These are phyloP conservation scores for Melangyna quadrimaculata DNA, from an alignment of 2,888 invertebrate species.

Conservation along the genomic window DNA sequence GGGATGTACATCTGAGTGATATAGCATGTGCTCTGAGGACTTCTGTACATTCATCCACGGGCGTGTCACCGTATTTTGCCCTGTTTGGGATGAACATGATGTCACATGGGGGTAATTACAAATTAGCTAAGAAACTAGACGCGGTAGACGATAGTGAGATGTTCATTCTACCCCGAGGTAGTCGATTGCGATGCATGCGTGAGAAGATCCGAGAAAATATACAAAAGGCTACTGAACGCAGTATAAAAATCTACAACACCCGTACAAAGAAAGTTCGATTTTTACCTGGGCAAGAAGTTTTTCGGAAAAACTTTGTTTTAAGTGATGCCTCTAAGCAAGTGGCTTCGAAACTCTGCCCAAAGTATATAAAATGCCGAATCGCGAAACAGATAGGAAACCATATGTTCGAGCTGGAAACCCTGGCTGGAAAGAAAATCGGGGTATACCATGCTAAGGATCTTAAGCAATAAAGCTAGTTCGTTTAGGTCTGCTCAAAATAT, in stretches of 20 bases:
- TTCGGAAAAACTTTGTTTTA: not conserved
- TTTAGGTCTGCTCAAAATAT: too few species aligned
- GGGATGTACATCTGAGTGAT: too few species aligned
- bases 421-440: too few species aligned
- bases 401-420: too few species aligned
- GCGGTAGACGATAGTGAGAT: too few species aligned
- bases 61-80: not conserved
- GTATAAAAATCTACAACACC: not conserved
- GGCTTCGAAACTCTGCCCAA: not conserved
- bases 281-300: not conserved
- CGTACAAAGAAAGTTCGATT: not conserved
- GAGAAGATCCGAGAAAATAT: not conserved
- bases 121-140: too few species aligned
- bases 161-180: too few species aligned
- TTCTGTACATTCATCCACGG: not conserved
- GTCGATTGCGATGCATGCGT: not conserved
- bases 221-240: not conserved
- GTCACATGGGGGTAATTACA: too few species aligned
- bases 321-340: not conserved
- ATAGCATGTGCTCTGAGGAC: not conserved
- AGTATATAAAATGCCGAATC: not conserved
- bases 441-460: too few species aligned
- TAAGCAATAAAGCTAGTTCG: too few species aligned
- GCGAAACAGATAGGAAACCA: not conserved
- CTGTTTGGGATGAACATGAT: not conserved